Conservation (phyloP, 2,797 vertebrate genomes). For the Thamnophis elegans region DNA sequence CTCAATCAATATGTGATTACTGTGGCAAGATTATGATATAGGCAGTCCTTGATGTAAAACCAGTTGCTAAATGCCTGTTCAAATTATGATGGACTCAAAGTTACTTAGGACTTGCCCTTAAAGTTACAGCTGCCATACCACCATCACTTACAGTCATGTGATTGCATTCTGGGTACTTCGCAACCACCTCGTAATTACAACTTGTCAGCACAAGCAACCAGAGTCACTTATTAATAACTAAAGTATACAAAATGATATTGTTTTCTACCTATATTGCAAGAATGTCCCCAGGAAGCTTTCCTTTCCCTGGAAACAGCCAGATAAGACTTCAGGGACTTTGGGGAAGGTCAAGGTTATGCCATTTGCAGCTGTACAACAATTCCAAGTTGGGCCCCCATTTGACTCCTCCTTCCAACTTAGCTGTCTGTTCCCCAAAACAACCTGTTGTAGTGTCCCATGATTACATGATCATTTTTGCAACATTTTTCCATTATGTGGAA, state of each 20-base stretch:
- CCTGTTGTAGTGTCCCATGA: background rate
- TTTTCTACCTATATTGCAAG: background rate
- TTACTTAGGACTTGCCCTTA: background rate
- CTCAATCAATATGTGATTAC: background rate
- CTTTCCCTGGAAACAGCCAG: background rate
- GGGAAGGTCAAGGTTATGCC: background rate
- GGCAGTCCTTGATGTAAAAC: background rate
- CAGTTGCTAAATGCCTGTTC: background rate
- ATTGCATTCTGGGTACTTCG: background rate
- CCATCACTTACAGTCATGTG: background rate
- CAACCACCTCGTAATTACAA: background rate
- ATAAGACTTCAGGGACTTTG: background rate
- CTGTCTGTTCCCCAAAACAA: background rate
- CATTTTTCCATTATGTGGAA: background rate
- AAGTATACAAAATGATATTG: background rate
- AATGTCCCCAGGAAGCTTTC: background rate
- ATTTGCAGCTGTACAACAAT: background rate
- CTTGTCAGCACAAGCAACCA: background rate
- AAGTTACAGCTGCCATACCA: background rate
- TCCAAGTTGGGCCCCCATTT: background rate
- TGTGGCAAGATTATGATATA: background rate
- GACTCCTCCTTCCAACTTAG: background rate
- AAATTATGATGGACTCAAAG: background rate
- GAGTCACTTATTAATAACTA: background rate
- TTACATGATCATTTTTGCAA: background rate